Base-by-base conservation (phyloP, 2,113 vertebrate genomes). In the Melanerpes formicivorus region DNA sequence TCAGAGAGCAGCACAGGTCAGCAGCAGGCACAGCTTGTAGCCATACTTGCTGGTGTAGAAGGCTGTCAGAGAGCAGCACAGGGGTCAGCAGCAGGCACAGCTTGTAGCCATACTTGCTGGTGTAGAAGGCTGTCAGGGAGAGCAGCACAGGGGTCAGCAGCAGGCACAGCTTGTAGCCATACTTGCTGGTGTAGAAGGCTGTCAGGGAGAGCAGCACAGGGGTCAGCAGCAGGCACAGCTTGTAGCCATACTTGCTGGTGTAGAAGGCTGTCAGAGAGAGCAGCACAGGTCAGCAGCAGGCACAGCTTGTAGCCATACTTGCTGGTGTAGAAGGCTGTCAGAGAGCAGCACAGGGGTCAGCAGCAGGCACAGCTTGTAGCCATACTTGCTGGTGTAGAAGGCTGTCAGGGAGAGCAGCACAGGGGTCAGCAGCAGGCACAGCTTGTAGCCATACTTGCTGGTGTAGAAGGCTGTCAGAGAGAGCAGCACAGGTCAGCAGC, bases 301-400 rank as follows among this genome's bases (percentile, higher is more conserved):
- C 99, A 99, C 99, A 99, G 99, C 97, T 98, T 99, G 97, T 99
- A 99, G 85, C 99, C 99, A 0, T 99, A 99, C 87, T 98, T 99
- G 97, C 98, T 99, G 3, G 99, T 99, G 93, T 99, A 99, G 97
- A 99, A 99, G 14, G 98, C 99, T 97, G n/a, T 6, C 46, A 29
- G 18, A 65, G 75, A 72, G 58, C 8, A 69, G 27, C 76, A 79
- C 7, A 65, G 34, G 7, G 16, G 69, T 79, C 40, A 94, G 54
- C 0, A 21, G 6, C 30, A 40, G 71, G 27, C 76, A 79, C 34
- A 34, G 99, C 97, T 98, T 99, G 97, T 99, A 99, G 85, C 99
- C 99, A 0, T 99, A 99, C 87, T 98, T 99, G 97, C 98, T 99
- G 3, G 99, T 99, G 94, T 99, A 99, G 97, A 99, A 99, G 14